A percentile compares a stretch with the other conserved stretches of the same genome.
phyloP scores from a whole-genome alignment of 2,797 vertebrate genomes.

The Lutjanus argentimaculatus region DNA sequence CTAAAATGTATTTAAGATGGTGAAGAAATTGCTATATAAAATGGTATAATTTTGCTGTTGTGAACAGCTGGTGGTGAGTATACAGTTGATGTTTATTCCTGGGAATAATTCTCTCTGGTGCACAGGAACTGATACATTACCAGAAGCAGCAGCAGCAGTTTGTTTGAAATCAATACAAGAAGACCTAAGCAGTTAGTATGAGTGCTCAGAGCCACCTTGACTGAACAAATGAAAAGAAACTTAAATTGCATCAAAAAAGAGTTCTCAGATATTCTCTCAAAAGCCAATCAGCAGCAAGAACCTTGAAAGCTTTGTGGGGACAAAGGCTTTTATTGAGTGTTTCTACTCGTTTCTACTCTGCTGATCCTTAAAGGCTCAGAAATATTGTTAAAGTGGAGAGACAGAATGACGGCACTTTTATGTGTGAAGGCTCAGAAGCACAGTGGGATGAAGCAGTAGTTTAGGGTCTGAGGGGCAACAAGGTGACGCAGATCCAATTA shows the following conservation, averaged over 20 bases:
- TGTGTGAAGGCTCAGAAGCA: conserved; percentile 18
- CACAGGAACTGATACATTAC: conserved; percentile 41
- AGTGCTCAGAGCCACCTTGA: conserved; percentile 4
- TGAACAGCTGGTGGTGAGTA: conserved; percentile 42
- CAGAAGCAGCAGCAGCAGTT: conserved; percentile 45
- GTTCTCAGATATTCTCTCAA: conserved; percentile 18
- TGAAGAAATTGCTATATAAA: background rate
- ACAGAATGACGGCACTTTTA: conserved; percentile 1
- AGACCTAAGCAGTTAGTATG: conserved; percentile 18
- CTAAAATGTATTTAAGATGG: conserved; percentile 10
- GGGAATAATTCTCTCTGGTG: conserved; percentile 44
- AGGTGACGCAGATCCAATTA: conserved; percentile 60
- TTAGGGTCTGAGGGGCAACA: conserved; percentile 45
- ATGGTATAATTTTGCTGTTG: conserved; percentile 13
- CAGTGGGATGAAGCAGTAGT: background rate
- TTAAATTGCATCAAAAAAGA: conserved; percentile 1
- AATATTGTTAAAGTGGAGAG: background rate
- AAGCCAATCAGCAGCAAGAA: conserved; percentile 12
- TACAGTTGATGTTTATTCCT: conserved; percentile 42
- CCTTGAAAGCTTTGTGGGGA: conserved; percentile 11
- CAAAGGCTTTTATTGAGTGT: conserved; percentile 2
- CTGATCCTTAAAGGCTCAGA: background rate
- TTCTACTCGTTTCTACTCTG: background rate
- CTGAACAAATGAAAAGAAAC: conserved; percentile 31
- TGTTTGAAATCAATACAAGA: conserved; percentile 51